A percentile compares a stretch with the other conserved stretches of the same genome.
Conservation (phyloP, 2,888 invertebrate genomes). For the Cerastis leucographa region DNA sequence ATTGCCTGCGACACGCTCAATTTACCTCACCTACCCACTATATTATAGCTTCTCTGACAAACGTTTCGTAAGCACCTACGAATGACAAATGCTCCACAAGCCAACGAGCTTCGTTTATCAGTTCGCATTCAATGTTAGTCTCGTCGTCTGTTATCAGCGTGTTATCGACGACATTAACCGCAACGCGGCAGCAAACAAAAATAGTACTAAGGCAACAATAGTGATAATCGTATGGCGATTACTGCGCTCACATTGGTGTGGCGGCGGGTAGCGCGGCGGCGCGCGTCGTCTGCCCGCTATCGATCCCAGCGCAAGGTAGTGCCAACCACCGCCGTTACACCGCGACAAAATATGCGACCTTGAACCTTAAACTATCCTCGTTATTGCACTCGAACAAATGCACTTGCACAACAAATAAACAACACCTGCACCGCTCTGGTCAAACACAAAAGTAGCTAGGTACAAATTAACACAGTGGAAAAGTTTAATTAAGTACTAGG, state of each 20-base stretch:
- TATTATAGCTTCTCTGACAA: constrained; percentile 53
- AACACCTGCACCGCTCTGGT: constrained; percentile 13
- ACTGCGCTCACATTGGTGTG: constrained; percentile 73
- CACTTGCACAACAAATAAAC: constrained; percentile 61
- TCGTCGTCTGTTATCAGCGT: constrained; percentile 68
- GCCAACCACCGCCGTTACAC: constrained; percentile 80
- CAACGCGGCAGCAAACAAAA: constrained; percentile 74
- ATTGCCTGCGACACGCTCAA: constrained; percentile 64
- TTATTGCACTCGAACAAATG: constrained; percentile 76
- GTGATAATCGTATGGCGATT: constrained; percentile 80
- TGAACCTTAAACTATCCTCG: constrained; percentile 84
- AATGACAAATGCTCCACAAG: constrained; percentile 50
- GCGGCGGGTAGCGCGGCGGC: constrained; percentile 80
- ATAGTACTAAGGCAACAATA: constrained; percentile 73
- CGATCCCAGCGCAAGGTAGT: constrained; percentile 85
- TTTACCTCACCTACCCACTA: constrained; percentile 51
- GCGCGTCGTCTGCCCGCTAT: constrained; percentile 86
- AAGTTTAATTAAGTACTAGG: constrained; percentile 38
- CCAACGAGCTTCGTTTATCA: constrained; percentile 63
- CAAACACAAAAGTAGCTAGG: constrained; percentile 1
- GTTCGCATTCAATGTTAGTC: constrained; percentile 67
- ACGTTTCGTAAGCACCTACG: constrained; percentile 45
- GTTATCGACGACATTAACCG: constrained; percentile 74
- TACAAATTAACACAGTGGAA: constrained; percentile 37
- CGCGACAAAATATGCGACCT: constrained; percentile 83